Base-by-base conservation (phyloP, 2,797 vertebrate species). In the Muraenolepis orangiensis region DNA sequence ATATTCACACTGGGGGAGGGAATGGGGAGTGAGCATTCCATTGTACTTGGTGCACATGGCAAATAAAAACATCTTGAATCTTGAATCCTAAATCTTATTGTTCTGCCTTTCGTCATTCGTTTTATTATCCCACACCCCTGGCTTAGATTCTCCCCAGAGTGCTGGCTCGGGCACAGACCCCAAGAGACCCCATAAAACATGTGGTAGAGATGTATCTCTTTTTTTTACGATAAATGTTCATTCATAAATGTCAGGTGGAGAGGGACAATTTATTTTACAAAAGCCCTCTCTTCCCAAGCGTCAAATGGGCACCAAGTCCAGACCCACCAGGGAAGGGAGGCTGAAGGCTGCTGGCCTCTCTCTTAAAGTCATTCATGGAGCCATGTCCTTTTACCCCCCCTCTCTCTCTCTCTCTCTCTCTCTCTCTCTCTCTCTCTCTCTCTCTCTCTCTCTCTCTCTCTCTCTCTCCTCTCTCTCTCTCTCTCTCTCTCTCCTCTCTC, bases 201-300 rank as follows among this genome's bases (percentile, higher is more conserved):
- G 81, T 81, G 34, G 38, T 72, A 84, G 42, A 72, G 72, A 80
- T 86, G 86, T 84, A 64, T 80, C 84, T 88, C 83, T 71, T 20
- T 71, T 40, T 31, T 34, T n/a, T 80, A 78, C 74, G 72, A 82
- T 76, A 80, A 74, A 75, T 78, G 82, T 87, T 85, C 74, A 84
- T 90, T 88, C 83, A 74, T 89, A 85, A 85, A 85, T 79, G 83
- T 88, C 86, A 87, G 71, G 77, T 79, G 82, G 82, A 84, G 85
- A 79, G 82, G 75, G 72, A 82, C 74, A 71, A 83, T 90, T 90
- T 87, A 81, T 86, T 88, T 83, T 80, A 87, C 89, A 89, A 86
- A 88, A 84, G 74, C 42, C 78, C 79, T 87, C 83, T 76, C 78
- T 83, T 79, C 80, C 78, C 70, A 42, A 84, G 84, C 66, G 20